Base-by-base conservation (phyloP, 1,140 invertebrate species). In the Ips typographus region DNA sequence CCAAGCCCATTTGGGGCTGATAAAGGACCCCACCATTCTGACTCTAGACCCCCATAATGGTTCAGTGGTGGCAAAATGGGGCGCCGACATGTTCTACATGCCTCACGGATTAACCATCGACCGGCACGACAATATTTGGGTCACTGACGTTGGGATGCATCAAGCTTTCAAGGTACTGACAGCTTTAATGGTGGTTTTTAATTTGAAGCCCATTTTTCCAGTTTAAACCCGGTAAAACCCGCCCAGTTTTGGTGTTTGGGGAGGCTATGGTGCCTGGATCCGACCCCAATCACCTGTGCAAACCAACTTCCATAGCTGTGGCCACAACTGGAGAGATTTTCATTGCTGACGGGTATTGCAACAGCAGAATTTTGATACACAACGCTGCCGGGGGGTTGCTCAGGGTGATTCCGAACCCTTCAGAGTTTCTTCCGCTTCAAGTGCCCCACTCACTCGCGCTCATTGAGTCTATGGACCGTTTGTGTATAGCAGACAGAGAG, bases 71-170 rank as follows among this genome's bases (percentile, higher is more conserved):
- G 83, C 86, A 40, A 86, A 87, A 72, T 96, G 94, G 93, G 95
- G 94, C 37, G 85, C 85, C 0, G 85, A 89, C 71, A 81, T 89
- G 69, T 98, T 98, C 79, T 98, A 92, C 78, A 89, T 99, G 88
- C 96, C 96, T 0, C 96, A 98, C 82, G 96, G 96, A 36, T 82
- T 98, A 59, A 91, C 91, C 36, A 87, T 98, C 3, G 95, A 98
- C 82, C 80, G 87, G 38, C 85, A 91, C 70, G 93, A 92, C 49
- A 95, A 97, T 78, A 86, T 92, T 22, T 98, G 94, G 94, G 82
- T 98, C 3, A 98, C 96, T 2, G 96, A 99, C 84, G 94, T 98
- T n/a, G 96, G 92, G 4, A 85, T 96, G 71, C 96, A 99, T 84
- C 96, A 99, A 85, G 94, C 95, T 4, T 91, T 93, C 74, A 93